Evolutionary conservation across 2,797 vertebrate species (phyloP).

Genomic region (Anisognathus igniventris): DNA sequence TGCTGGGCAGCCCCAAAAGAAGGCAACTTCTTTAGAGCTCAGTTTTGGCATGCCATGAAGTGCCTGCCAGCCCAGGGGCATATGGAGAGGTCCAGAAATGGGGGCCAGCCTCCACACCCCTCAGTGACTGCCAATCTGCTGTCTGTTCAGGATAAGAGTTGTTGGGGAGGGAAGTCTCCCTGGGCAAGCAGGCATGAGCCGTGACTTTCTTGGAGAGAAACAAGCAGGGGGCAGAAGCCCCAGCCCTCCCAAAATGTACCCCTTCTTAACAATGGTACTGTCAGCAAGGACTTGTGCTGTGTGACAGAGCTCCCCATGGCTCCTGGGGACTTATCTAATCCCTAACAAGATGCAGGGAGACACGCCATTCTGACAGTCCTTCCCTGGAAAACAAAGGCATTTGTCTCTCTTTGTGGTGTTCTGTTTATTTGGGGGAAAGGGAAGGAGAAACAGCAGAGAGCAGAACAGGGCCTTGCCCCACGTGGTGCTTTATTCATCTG

Average conservation of each 20-base stretch:
- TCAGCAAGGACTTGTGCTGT: neutral
- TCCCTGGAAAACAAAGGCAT: slow-evolving; percentile 1
- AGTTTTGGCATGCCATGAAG: neutral
- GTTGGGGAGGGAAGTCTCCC: neutral
- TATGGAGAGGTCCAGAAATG: neutral
- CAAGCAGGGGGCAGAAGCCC: neutral
- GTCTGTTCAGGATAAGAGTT: neutral
- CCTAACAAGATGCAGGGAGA: neutral
- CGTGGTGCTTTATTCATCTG: neutral
- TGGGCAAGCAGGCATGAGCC: neutral
- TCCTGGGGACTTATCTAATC: neutral
- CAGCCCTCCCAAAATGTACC: neutral
- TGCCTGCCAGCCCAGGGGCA: neutral
- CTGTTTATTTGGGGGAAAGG: neutral
- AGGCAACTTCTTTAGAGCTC: neutral
- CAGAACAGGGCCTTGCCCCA: neutral
- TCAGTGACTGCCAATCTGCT: neutral
- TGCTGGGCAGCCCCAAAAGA: neutral
- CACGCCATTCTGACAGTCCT: neutral
- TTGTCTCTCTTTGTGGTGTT: neutral
- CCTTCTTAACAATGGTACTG: slow-evolving; percentile 43
- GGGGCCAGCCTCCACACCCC: neutral
- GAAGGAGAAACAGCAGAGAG: neutral
- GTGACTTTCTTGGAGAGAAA: slow-evolving; percentile 22
- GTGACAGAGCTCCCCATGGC: neutral